phyloP scores from a whole-genome alignment of 2,113 vertebrate genomes.

The Tetraodon nigroviridis region DNA sequence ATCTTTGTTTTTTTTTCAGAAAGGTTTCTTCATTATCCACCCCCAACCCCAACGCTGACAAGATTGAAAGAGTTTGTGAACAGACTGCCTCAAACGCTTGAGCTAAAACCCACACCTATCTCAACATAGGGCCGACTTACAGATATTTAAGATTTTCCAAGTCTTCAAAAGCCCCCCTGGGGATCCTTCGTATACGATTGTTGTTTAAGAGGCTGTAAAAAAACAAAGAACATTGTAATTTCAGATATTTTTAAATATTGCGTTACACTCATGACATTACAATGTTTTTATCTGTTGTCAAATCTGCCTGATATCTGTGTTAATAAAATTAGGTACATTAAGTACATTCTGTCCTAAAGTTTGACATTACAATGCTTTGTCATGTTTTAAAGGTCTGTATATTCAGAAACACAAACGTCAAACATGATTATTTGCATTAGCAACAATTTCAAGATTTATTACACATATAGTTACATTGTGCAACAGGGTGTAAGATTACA shows the following conservation, averaged over 20 bases:
- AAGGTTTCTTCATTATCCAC: not conserved
- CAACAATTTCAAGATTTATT: conserved; percentile 7
- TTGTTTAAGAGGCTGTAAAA: conserved; percentile 90
- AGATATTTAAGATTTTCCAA: conserved; percentile 98
- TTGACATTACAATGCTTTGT: no score
- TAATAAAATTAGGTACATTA: no score
- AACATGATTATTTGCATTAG: not conserved
- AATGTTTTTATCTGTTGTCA: no score
- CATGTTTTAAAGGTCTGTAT: not conserved
- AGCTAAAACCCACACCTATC: conserved; percentile 5
- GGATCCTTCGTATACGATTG: conserved; percentile 92
- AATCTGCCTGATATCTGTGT: no score
- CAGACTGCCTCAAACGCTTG: not conserved
- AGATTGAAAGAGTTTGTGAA: not conserved
- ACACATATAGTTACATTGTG: conserved; percentile 22
- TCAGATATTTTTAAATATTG: not conserved
- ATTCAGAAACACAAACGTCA: not conserved
- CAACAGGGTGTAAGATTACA: conserved; percentile 46
- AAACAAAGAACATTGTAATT: conserved; percentile 3
- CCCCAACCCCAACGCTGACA: conserved; percentile 1
- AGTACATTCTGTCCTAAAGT: no score
- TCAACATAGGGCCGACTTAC: conserved; percentile 77
- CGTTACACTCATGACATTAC: no score
- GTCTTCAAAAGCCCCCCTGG: conserved; percentile 89
- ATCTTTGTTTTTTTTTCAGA: conserved; percentile 5